Conservation (phyloP, 2,888 invertebrate genomes). For the Gisinianus flammeolus region DNA sequence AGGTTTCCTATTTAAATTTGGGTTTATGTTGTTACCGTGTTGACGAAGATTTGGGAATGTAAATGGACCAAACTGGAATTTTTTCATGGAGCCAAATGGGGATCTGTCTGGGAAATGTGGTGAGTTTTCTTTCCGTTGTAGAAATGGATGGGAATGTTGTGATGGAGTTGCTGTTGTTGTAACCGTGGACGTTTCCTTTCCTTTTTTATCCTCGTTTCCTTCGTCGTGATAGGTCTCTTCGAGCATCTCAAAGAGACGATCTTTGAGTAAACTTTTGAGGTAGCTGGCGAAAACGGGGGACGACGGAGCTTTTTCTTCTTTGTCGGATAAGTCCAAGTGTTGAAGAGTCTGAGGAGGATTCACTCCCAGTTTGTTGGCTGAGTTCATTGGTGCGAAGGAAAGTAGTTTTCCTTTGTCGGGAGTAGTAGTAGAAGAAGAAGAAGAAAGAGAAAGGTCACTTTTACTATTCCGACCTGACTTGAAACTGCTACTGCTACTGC, state of each 20-base stretch:
- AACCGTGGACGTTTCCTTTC: background rate
- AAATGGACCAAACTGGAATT: background rate
- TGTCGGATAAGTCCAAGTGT: background rate
- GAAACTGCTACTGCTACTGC: background rate
- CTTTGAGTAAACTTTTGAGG: slow-evolving; percentile 49
- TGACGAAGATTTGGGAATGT: background rate
- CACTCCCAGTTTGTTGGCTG: slow-evolving; percentile 15
- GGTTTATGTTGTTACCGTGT: background rate
- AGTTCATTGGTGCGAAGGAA: slow-evolving; percentile 5
- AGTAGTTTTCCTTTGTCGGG: background rate
- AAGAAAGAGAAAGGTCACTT: too few species aligned
- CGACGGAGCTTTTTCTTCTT: background rate
- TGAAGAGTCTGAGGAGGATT: background rate
- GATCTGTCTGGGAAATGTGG: background rate
- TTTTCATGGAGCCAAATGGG: background rate
- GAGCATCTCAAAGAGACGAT: slow-evolving; percentile 42
- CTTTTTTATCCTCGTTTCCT: background rate
- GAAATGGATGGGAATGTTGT: background rate
- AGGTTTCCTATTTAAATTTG: background rate
- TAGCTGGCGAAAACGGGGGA: slow-evolving; percentile 25
- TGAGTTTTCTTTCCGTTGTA: background rate
- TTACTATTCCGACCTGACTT: background rate
- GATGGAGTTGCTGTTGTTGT: background rate
- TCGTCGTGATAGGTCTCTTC: slow-evolving; percentile 28
- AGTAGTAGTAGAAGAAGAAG: background rate